Conservation (phyloP, 1,140 invertebrate species). For the Lordiphosa mommai region DNA sequence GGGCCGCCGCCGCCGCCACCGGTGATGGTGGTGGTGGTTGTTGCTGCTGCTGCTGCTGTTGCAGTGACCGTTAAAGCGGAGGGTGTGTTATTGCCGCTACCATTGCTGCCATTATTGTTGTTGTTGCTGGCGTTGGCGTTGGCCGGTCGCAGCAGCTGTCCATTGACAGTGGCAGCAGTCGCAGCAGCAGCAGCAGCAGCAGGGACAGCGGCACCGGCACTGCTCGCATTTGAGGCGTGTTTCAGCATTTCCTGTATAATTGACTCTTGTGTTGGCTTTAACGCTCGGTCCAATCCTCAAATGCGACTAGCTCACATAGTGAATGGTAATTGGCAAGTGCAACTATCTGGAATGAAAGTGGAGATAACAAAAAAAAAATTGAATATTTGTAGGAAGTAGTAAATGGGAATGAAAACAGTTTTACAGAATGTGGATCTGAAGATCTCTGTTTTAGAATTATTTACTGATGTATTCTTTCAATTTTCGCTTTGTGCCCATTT, state of each 20-base stretch:
- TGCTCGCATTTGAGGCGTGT: slow-evolving; percentile 66
- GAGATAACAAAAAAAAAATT: not conserved
- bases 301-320: slow-evolving; percentile 16
- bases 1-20: not conserved
- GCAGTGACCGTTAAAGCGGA: slow-evolving; percentile 15
- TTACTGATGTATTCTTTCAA: no score
- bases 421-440: no score
- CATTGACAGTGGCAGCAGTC: slow-evolving; percentile 26
- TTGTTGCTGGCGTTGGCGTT: slow-evolving; percentile 1
- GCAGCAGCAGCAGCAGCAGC: slow-evolving; percentile 20
- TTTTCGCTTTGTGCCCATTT: no score
- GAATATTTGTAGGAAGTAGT: not conserved
- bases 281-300: slow-evolving; percentile 1
- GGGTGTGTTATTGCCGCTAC: slow-evolving; percentile 12
- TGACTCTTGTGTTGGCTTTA: not conserved
- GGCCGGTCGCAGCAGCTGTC: slow-evolving; percentile 19
- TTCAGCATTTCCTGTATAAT: slow-evolving; percentile 61
- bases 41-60: slow-evolving; percentile 17
- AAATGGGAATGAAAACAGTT: no score
- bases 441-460: no score
- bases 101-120: slow-evolving; percentile 10
- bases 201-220: slow-evolving; percentile 28
- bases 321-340: slow-evolving; percentile 1
- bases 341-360: slow-evolving; percentile 4
- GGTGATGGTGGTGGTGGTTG: slow-evolving; percentile 8